Conservation (phyloP, 2,797 vertebrate genomes). For the Sebastes alutus region DNA sequence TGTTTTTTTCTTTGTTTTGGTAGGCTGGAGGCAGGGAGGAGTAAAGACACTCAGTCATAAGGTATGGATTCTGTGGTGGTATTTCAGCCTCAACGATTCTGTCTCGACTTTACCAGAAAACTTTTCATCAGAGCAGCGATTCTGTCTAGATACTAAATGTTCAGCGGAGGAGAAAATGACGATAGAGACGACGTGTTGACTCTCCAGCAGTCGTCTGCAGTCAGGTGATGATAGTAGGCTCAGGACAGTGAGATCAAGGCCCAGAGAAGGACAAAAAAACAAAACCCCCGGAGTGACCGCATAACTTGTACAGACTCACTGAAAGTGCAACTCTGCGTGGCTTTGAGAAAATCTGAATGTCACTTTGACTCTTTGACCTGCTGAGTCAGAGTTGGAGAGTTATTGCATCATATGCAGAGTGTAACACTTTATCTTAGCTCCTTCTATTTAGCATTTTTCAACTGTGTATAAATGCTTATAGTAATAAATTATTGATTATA, state of each 20-base stretch:
- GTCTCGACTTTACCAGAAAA: background rate
- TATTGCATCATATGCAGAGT: background rate
- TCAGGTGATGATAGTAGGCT: slow-evolving; percentile 17
- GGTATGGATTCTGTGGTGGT: background rate
- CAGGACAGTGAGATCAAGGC: slow-evolving; percentile 16
- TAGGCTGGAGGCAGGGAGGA: background rate
- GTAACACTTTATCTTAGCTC: background rate
- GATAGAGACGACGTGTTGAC: background rate
- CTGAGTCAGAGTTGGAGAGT: background rate
- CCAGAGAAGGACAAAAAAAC: slow-evolving; percentile 23
- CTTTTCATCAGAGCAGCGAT: background rate
- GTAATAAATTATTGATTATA: background rate
- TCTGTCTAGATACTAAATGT: slow-evolving; percentile 1
- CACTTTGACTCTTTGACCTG: slow-evolving; percentile 1
- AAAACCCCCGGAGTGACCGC: slow-evolving; percentile 3
- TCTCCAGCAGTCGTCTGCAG: background rate
- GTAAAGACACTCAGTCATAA: background rate
- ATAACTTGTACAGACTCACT: slow-evolving; percentile 16
- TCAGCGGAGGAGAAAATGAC: slow-evolving; percentile 12
- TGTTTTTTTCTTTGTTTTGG: background rate
- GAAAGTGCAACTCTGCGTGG: background rate
- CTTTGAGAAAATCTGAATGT: slow-evolving; percentile 17
- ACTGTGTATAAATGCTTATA: background rate
- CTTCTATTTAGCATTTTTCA: background rate
- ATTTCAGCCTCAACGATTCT: background rate